Conservation (phyloP, 2,888 invertebrate species). For the Melitaea athalia region DNA sequence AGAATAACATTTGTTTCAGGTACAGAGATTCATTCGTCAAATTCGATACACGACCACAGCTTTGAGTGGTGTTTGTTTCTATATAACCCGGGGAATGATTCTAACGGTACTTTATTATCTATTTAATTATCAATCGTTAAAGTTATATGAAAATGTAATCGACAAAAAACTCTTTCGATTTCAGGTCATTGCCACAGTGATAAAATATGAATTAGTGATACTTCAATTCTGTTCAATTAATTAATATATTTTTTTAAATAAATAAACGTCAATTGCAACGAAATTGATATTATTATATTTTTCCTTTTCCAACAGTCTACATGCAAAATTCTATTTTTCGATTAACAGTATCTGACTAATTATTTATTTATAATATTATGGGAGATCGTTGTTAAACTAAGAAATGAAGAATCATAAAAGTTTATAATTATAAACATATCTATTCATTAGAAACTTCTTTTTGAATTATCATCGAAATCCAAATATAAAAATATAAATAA, state of each 20-base stretch:
- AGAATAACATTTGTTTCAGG: constrained; percentile 58
- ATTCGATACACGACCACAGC: constrained; percentile 80
- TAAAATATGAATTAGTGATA: constrained; percentile 83
- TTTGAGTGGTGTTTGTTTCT: constrained; percentile 80
- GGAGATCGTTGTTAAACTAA: no score
- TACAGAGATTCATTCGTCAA: constrained; percentile 83
- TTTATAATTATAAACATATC: no score
- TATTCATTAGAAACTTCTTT: background rate
- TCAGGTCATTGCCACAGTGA: constrained; percentile 83
- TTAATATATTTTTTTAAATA: background rate
- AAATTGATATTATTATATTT: background rate
- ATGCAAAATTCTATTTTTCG: no score
- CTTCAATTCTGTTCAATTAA: constrained; percentile 54
- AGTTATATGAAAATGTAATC: background rate
- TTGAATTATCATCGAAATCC: background rate
- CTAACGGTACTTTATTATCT: constrained; percentile 69
- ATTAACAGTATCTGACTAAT: no score
- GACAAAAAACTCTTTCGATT: constrained; percentile 35
- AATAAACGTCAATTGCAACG: background rate
- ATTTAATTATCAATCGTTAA: background rate
- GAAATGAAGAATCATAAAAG: no score
- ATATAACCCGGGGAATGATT: constrained; percentile 80
- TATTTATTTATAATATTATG: no score
- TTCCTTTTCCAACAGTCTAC: background rate
- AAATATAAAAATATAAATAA: background rate